Evolutionary conservation across 2,113 vertebrate genomes (phyloP).

Genomic region (Corythornis cristatus): DNA sequence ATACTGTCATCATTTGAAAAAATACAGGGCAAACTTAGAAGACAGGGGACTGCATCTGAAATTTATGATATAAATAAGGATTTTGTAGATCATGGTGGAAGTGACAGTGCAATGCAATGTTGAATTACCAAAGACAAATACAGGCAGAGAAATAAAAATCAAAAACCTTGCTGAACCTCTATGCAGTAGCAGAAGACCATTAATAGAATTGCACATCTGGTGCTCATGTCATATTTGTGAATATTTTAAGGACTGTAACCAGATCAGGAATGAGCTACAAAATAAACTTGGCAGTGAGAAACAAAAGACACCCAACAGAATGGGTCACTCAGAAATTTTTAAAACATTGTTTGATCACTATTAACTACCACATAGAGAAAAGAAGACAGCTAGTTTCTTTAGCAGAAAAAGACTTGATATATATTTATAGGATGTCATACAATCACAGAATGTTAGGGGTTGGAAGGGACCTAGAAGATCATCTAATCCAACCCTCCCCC

Average conservation of each 20-base stretch:
- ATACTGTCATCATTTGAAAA: not conserved
- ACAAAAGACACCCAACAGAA: not conserved
- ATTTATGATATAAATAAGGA: not conserved
- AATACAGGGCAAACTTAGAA: not conserved
- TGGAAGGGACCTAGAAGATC: too few species aligned
- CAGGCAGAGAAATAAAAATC: not conserved
- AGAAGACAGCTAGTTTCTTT: not conserved
- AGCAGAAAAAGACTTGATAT: not conserved
- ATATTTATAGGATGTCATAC: not conserved
- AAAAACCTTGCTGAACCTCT: not conserved
- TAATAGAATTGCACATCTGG: not conserved
- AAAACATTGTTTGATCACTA: not conserved
- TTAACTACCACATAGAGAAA: not conserved
- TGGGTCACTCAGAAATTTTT: not conserved
- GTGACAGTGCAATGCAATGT: accelerated
- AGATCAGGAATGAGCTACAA: constrained; percentile 1
- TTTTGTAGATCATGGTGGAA: not conserved
- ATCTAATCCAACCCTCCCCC: too few species aligned
- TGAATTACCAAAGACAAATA: not conserved
- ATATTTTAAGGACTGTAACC: not conserved
- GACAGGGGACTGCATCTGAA: not conserved
- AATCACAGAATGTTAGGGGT: too few species aligned
- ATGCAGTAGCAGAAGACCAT: not conserved
- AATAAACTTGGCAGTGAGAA: not conserved
- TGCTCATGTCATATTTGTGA: not conserved